phyloP scores from a whole-genome alignment of 2,888 invertebrate species.

The Crepidodera aurea region DNA sequence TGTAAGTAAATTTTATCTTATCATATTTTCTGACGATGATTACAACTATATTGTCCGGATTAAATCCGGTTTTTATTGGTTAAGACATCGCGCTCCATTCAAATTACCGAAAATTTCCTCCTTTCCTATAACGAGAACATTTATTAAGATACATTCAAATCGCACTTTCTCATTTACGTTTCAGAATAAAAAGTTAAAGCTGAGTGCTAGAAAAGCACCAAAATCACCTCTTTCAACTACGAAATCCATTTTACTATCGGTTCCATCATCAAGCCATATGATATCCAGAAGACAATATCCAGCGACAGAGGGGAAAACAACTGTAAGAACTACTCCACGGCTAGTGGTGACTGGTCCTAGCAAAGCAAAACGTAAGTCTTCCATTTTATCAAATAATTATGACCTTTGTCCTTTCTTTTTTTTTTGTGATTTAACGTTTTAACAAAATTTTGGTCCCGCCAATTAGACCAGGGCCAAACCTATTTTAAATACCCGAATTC shows the following conservation, averaged over 20 bases:
- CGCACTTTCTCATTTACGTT: conserved; percentile 13
- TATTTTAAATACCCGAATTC: no score
- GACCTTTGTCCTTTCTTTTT: background rate
- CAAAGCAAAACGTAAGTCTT: no score
- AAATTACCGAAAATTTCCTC: background rate
- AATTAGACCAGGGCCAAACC: no score
- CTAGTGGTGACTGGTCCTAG: no score
- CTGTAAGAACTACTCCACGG: no score
- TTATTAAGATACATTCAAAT: conserved; percentile 4
- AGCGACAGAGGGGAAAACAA: no score
- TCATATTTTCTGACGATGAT: background rate
- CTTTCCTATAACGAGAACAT: background rate
- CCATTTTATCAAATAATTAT: no score
- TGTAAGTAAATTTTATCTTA: conserved; percentile 41
- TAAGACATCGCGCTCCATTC: no score
- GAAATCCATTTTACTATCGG: no score
- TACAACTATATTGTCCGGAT: background rate
- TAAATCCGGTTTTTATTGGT: background rate
- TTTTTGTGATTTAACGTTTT: background rate
- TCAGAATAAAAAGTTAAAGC: conserved; percentile 64
- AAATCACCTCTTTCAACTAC: background rate
- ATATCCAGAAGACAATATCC: background rate
- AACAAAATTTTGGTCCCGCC: background rate
- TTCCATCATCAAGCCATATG: background rate
- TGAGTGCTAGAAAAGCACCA: conserved; percentile 65